Base-by-base conservation (phyloP, 2,888 invertebrate species). In the Zaprionus obscuricornis region DNA sequence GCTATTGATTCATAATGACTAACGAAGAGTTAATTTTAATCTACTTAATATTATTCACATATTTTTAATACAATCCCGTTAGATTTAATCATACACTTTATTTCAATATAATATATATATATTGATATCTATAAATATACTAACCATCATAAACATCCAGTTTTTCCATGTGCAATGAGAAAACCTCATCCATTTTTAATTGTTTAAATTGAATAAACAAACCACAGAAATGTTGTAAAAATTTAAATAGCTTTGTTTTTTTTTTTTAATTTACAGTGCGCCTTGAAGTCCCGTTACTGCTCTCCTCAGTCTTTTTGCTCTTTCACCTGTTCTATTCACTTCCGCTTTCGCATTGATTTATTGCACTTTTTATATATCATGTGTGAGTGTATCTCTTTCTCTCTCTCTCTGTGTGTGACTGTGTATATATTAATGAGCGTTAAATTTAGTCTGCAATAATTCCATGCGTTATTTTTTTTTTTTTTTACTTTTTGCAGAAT, bases 131-230 rank as follows among this genome's bases (percentile, higher is more conserved):
- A 18, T 22, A 31, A 39, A 11, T 24, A 5, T 69, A 82, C 71
- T 81, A 67, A 90, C 89, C 89, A 72, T 89, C 89, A 63, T 88
- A 89, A 42, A 89, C 87, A 66, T 89, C 89, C 20, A 89, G 79
- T 64, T 88, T 89, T 62, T 88, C 89, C 73, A 87, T 87, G 75
- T 89, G 89, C 47, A 89, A 68, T 51, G 89, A 86, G 57, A 90
- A 89, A 46, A 89, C 90, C 63, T 90, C 90, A 69, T 89, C 89
- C 89, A 90, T 90, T 64, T 82, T 85, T 13, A 20, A 17, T 58
- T 31, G 22, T 56, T 62, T 17, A 5, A 34, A 11, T 57, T 34
- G 37, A 52, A 65, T 54, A 55, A 55, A 59, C 24, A 4, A 42
- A 66, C 24, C 13, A 14, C n/a, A n/a, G 51, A 58, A 71, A 68